These are phyloP conservation scores for Mirza zaza DNA, from an alignment of 2,113 vertebrate species.

Conservation along the genomic window DNA sequence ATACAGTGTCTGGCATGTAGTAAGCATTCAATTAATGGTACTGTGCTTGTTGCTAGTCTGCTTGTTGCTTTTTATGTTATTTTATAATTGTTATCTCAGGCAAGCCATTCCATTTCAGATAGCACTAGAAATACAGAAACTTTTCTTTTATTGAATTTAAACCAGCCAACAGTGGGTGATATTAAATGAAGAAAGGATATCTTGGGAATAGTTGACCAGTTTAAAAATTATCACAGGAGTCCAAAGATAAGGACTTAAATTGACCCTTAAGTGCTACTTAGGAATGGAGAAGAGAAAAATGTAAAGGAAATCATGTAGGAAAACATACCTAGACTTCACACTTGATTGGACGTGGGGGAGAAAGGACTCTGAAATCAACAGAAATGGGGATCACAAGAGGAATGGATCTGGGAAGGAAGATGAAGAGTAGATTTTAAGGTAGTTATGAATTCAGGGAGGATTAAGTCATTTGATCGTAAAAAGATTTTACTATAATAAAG, in stretches of 20 bases:
- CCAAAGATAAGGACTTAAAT: neutral
- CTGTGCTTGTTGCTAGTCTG: neutral
- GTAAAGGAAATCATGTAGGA: neutral
- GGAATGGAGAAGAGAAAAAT: neutral
- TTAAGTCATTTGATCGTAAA: neutral
- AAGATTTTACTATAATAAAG: neutral
- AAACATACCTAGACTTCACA: neutral
- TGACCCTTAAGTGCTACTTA: neutral
- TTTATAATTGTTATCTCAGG: neutral
- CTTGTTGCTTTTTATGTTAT: neutral
- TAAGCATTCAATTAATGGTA: neutral
- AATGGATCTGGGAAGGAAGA: neutral
- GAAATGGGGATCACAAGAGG: neutral
- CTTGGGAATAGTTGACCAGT: neutral
- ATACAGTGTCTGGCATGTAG: neutral
- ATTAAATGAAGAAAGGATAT: neutral
- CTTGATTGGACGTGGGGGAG: neutral
- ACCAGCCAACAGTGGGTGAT: neutral
- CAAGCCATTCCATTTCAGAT: neutral
- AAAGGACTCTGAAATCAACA: neutral
- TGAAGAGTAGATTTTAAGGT: neutral
- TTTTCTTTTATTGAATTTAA: neutral
- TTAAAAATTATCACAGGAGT: neutral
- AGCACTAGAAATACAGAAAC: neutral
- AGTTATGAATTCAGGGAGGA: neutral